Base-by-base conservation (phyloP, 2,888 invertebrate species). In the Leucophenga montana region DNA sequence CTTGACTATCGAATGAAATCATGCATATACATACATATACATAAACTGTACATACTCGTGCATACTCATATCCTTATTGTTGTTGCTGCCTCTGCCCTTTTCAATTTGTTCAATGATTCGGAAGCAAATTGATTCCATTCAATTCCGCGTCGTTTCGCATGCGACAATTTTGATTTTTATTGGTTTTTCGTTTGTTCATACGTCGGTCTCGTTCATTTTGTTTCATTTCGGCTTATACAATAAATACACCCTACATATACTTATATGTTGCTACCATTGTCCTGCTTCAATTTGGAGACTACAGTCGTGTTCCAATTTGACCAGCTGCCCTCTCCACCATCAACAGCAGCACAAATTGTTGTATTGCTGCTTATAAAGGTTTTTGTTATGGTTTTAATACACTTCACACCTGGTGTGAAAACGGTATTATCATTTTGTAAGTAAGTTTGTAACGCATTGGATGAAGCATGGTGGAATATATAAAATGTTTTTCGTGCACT, bases 101-200 rank as follows among this genome's bases (percentile, higher is more conserved):
- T 85, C 79, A 83, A 86, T 85, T 86, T 86, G 83, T 83, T 87
- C 85, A 86, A 85, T 86, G 87, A 86, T 83, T 85, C 81, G 86
- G 84, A 87, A 82, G 78, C 78, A 80, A 84, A 84, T 80, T 85
- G 83, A 83, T 83, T 83, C 84, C 85, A 83, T 85, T 84, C 81
- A 81, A 85, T 84, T 82, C 81, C 84, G 78, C 81, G 82, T 74
- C 77, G 80, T 76, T 82, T 74, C 78, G 76, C 71, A 77, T 76
- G 78, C 78, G 82, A 84, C 82, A 79, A 82, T 84, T 79, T 80
- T 83, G 77, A 80, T 82, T 82, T 83, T 84, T 85, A 85, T 85
- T 83, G 78, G 77, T 71, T 80, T 78, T 66, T 74, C 68, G 33
- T 57, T 53, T 66, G 66, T 61, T 39, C 39, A 18, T 50, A 11